Percentiles rank a stretch among this genome's conserved stretches.
These are phyloP conservation scores for Diplodus puntazzo DNA, from an alignment of 2,797 vertebrate species.

Conservation along the genomic window DNA sequence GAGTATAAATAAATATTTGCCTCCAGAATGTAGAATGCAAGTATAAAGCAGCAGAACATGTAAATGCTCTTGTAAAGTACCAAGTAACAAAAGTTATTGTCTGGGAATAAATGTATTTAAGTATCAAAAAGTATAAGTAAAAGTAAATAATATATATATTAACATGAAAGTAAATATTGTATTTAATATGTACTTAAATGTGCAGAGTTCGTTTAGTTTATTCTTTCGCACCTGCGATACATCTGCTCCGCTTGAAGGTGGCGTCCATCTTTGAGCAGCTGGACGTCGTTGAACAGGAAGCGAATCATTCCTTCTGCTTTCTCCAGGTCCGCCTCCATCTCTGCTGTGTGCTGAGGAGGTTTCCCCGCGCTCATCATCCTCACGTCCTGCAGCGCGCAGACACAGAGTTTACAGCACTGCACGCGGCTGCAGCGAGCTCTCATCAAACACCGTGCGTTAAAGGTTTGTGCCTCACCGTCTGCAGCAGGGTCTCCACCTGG, in stretches of 20 bases:
- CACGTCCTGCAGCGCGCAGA: slow-evolving; percentile 83
- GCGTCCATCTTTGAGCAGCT: slow-evolving; percentile 93
- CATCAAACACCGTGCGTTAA: accelerated
- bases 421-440: accelerated
- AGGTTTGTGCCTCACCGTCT: slow-evolving; percentile 86
- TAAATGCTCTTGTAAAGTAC: no score
- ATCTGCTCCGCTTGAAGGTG: slow-evolving; percentile 95
- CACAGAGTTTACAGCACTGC: background rate
- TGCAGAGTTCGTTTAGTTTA: background rate
- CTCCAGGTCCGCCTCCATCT: slow-evolving; percentile 91
- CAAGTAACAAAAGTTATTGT: no score
- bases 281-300: slow-evolving; percentile 92
- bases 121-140: no score
- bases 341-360: slow-evolving; percentile 81
- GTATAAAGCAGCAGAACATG: no score
- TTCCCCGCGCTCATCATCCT: slow-evolving; percentile 88
- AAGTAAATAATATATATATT: no score
- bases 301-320: slow-evolving; percentile 92
- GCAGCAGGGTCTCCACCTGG: slow-evolving; percentile 92
- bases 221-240: slow-evolving; percentile 88
- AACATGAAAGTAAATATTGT: no score
- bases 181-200: no score
- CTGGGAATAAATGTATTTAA: no score
- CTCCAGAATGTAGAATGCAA: no score
- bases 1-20: no score